These are phyloP conservation scores for Mongoloraphidia duomilia DNA, from an alignment of 2,888 invertebrate species.

Conservation along the genomic window DNA sequence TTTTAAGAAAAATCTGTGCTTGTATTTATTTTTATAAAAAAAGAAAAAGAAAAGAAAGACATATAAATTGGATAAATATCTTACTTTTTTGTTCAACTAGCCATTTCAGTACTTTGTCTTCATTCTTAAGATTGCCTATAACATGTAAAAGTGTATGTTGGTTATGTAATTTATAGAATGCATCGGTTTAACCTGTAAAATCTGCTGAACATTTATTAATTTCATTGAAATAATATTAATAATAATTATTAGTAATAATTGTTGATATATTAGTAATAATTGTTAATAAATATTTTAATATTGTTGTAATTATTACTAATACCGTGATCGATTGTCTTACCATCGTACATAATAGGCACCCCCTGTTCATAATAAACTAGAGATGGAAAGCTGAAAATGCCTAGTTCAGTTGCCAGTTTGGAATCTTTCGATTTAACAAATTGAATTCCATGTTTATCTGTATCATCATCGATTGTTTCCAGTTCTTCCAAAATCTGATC, in stretches of 20 bases:
- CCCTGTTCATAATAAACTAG: conserved; percentile 87
- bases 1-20: conserved; percentile 7
- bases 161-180: too few species aligned
- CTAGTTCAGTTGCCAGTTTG: conserved; percentile 77
- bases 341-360: conserved; percentile 88
- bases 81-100: conserved; percentile 93
- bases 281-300: neutral
- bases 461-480: conserved; percentile 85
- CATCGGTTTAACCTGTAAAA: too few species aligned
- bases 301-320: conserved; percentile 5
- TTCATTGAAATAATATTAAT: too few species aligned
- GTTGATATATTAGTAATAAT: neutral
- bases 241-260: neutral
- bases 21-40: conserved; percentile 17
- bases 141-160: conserved; percentile 21
- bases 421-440: conserved; percentile 88
- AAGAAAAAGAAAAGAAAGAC: conserved; percentile 11
- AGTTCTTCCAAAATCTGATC: conserved; percentile 72
- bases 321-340: conserved; percentile 39
- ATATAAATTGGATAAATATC: conserved; percentile 41
- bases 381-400: conserved; percentile 84
- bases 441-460: conserved; percentile 83
- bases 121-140: conserved; percentile 88
- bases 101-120: conserved; percentile 92
- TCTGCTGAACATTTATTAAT: too few species aligned